Evolutionary conservation across 2,888 invertebrate genomes (phyloP).

Genomic region (Stratiomys singularior): DNA sequence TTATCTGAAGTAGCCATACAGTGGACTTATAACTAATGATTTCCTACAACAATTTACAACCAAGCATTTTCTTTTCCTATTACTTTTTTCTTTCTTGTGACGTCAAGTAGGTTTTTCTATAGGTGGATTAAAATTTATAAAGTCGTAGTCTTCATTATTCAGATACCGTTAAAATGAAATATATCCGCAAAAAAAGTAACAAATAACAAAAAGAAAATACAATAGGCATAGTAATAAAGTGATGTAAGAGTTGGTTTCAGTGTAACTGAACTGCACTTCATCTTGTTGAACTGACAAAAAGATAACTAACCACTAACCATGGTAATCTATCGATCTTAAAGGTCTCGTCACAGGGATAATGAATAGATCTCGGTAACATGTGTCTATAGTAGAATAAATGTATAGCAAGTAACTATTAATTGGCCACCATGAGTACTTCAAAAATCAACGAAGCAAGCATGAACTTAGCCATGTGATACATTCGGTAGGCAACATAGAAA

Average conservation of each 20-base stretch:
- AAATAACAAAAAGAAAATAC: not conserved
- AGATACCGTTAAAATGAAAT: not conserved
- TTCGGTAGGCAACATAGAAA: not conserved
- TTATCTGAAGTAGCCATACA: too few relatives aligned
- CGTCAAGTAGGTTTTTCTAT: too few relatives aligned
- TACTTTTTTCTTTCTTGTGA: too few relatives aligned
- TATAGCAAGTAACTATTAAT: not conserved
- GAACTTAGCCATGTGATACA: not conserved
- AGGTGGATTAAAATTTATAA: too few relatives aligned
- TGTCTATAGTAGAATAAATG: not conserved
- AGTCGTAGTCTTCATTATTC: not conserved
- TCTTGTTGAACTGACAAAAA: not conserved
- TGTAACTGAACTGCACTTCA: not conserved
- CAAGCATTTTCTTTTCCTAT: too few relatives aligned
- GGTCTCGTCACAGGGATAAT: too few relatives aligned
- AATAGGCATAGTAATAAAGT: not conserved
- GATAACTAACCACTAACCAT: not conserved
- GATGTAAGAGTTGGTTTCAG: not conserved
- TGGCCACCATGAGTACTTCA: not conserved
- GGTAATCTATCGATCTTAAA: not conserved
- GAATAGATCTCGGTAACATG: too few relatives aligned
- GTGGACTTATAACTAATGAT: too few relatives aligned
- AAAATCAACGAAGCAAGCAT: not conserved
- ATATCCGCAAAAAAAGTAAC: not conserved
- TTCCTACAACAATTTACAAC: too few relatives aligned